Evolutionary conservation across 2,888 invertebrate species (phyloP).

Genomic region (Agrotis ipsilon): DNA sequence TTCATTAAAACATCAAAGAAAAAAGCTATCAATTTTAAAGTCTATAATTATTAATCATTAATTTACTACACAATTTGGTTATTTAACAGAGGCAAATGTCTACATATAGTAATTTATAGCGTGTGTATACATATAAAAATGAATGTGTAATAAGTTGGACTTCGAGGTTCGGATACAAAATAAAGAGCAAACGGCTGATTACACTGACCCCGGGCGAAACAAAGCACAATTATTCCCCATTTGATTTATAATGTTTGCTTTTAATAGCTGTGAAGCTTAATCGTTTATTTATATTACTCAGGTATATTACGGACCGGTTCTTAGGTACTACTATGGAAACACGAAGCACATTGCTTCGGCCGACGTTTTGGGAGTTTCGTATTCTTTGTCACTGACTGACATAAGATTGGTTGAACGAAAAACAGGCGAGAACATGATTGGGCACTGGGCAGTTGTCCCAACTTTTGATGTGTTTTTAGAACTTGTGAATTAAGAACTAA

Average conservation of each 20-base stretch:
- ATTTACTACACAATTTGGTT: slow-evolving; percentile 63
- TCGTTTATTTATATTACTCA: slow-evolving; percentile 79
- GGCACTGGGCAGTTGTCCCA: too few species aligned
- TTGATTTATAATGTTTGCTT: slow-evolving; percentile 86
- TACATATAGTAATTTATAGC: slow-evolving; percentile 62
- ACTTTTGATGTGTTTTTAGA: too few species aligned
- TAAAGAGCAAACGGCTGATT: slow-evolving; percentile 83
- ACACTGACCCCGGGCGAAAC: slow-evolving; percentile 87
- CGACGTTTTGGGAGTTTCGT: too few species aligned
- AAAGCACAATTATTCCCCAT: slow-evolving; percentile 85
- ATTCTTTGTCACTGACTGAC: too few species aligned
- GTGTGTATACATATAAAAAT: slow-evolving; percentile 63
- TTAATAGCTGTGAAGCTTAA: slow-evolving; percentile 81
- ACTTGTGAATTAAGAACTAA: too few species aligned
- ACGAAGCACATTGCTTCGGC: too few species aligned
- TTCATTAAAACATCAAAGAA: slow-evolving; percentile 64
- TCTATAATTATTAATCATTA: slow-evolving; percentile 64
- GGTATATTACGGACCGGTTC: slow-evolving; percentile 67
- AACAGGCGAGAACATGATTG: too few species aligned
- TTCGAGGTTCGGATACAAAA: slow-evolving; percentile 74
- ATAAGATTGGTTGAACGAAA: too few species aligned
- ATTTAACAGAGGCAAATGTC: slow-evolving; percentile 63
- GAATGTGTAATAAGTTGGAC: slow-evolving; percentile 69
- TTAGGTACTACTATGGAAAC: background rate
- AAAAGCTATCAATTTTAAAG: slow-evolving; percentile 61